phyloP scores from a whole-genome alignment of 1,140 invertebrate genomes.

The Lordiphosa mommai region DNA sequence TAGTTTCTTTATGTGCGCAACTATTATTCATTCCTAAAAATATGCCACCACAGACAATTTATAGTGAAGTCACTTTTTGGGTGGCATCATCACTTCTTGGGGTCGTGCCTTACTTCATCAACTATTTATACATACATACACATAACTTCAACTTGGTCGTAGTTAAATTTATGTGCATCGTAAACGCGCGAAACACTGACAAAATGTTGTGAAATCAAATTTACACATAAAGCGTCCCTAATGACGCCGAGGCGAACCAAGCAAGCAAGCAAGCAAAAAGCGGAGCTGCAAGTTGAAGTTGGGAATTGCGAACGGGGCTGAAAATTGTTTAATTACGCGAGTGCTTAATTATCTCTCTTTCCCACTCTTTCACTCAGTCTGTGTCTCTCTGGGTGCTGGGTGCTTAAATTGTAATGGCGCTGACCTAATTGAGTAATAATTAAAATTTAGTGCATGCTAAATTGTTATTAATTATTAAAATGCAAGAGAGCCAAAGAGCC shows the following conservation, averaged over 20 bases:
- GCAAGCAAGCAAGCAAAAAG: too few relatives aligned
- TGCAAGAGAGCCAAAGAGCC: slow-evolving; percentile 18
- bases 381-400: slow-evolving; percentile 13
- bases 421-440: slow-evolving; percentile 78
- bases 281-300: neutral
- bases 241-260: slow-evolving; percentile 39
- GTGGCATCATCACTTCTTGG: slow-evolving; percentile 39
- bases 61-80: neutral
- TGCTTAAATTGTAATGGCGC: slow-evolving; percentile 52
- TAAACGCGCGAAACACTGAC: slow-evolving; percentile 56
- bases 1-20: neutral
- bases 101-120: slow-evolving; percentile 33
- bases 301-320: slow-evolving; percentile 5
- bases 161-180: slow-evolving; percentile 63
- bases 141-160: slow-evolving; percentile 57
- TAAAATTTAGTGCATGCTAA: slow-evolving; percentile 71
- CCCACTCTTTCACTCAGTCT: slow-evolving; percentile 9
- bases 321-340: slow-evolving; percentile 66
- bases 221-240: slow-evolving; percentile 66
- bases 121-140: slow-evolving; percentile 44
- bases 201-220: slow-evolving; percentile 76
- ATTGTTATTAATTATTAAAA: slow-evolving; percentile 71
- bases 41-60: neutral
- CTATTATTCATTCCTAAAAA: neutral
- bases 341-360: slow-evolving; percentile 27